Evolutionary conservation across 2,888 invertebrate genomes (phyloP), one percentile per base, ranked within the genome.

Genomic region (Cephus sareptanus): DNA sequence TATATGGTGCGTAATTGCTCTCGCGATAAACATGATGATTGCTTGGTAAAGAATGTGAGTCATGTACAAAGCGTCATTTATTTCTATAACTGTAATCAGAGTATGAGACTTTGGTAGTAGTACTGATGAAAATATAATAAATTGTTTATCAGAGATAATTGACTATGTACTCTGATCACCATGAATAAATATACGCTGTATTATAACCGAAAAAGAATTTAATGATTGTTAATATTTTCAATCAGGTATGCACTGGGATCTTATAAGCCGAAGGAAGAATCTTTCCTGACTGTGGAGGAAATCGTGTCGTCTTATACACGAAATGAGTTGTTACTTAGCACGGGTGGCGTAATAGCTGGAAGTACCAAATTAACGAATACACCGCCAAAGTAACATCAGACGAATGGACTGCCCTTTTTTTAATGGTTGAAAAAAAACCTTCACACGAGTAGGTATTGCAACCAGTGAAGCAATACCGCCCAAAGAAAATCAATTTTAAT

Each of bases 211-310:
- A 56, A 1, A 56, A 9, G 56, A 23, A 56, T 56, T 56, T 71
- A 71, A 30, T 71, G 3, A 12, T 71, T 31, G 4, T 6, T 3
- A 71, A 31, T 0, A 31, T 71, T 34, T 34, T 71, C 0, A 31
- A 71, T 31, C 70, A 91, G 91, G 79, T 92, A 88, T 79, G 92
- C 92, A 0, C 85, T 92, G 73, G 92, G 92, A 69, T 88, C 89
- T 3, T 85, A 88, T 4, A 92, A 92, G 80, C 77, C 83, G 15
- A 89, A 91, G n/a, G 92, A 92, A 78, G 86, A 86, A 80, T 88
- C 90, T 23, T 92, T 92, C 77, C 79, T 81, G 0, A 88, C 82
- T 11, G 84, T 92, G 30, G 92, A 92, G 71, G 92, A 92, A 68
- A 89, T 92, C 15, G 87, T 92, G 11, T 80, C 80, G 37, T 90